Evolutionary conservation across 2,888 invertebrate genomes (phyloP), one percentile per base, ranked within the genome.

Genomic region (Acanthosepion lycidas): DNA sequence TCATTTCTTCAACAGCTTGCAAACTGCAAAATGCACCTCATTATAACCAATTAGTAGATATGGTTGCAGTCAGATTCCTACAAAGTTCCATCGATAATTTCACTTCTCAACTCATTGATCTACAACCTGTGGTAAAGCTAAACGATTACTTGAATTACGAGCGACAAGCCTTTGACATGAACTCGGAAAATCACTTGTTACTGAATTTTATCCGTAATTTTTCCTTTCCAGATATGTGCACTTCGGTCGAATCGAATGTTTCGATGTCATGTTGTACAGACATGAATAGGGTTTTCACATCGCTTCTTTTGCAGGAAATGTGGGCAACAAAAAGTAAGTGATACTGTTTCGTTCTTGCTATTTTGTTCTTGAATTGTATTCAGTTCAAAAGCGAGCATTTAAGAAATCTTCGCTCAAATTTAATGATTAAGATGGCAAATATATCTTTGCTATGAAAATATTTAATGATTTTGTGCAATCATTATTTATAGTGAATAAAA

Each of bases 251-350:
- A 12, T n/a, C 78, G 12, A n/a, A n/a, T 15, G n/a, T 78, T n/a
- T 78, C 78, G 12, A n/a, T n/a, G 5, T 12, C 12, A 33, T 78
- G 78, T 15, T 78, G 78, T n/a, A n/a, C n/a, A n/a, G 78, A 78
- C 15, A 9, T 78, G 12, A 9, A n/a, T 5, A 3, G 12, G 6
- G 8, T 78, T 78, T 33, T 78, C 12, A 15, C 15, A 5, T 78
- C 78, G 12, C n/a, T 78, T 78, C 12, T 78, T 9, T n/a, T 12
- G 15, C n/a, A 78, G n/a, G n/a, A 78, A 78, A 33, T 78, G 78
- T 78, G 78, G 78, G 78, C 78, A 12, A 78, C n/a, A 78, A 78
- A 78, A 78, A 78, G 78, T 78, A 78, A 78, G 78, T 78, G n/a
- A 78, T 23, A 23, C 23, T 23, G 23, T 59, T 59, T 59, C 23